A percentile compares a stretch with the other conserved stretches of the same genome.
Conservation (phyloP, 1,140 invertebrate species). For the Drosophila nannoptera region DNA sequence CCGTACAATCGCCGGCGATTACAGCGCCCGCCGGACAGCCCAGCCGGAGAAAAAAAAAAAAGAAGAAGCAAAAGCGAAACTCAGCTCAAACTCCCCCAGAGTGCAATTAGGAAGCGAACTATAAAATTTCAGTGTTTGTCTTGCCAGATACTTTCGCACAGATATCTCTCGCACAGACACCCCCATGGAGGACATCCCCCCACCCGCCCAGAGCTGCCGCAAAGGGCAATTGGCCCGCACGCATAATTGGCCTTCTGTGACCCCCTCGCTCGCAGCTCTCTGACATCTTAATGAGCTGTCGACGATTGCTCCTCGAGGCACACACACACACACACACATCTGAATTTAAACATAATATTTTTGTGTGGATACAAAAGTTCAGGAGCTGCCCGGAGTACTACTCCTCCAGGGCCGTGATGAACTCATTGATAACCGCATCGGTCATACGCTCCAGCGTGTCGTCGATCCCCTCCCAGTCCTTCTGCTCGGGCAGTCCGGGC, state of each 20-base stretch:
- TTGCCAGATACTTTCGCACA: constrained; percentile 67
- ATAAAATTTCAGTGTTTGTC: constrained; percentile 77
- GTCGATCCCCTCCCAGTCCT: constrained; percentile 84
- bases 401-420: constrained; percentile 80
- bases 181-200: background rate
- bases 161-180: constrained; percentile 10
- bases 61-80: constrained; percentile 15
- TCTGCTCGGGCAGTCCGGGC: constrained; percentile 85
- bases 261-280: constrained; percentile 6
- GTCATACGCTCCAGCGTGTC: constrained; percentile 87
- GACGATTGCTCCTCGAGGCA: constrained; percentile 14
- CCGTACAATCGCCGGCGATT: constrained; percentile 66
- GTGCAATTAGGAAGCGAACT: constrained; percentile 72
- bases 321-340: too few relatives aligned
- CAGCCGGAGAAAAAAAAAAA: background rate
- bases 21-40: constrained; percentile 34
- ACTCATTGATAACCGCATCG: constrained; percentile 86
- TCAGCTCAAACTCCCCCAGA: constrained; percentile 57
- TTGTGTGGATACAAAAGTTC: background rate
- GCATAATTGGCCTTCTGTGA: constrained; percentile 70
- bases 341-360: too few relatives aligned
- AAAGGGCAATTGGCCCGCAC: constrained; percentile 49
- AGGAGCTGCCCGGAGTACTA: background rate
- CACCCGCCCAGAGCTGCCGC: background rate
- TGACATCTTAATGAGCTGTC: constrained; percentile 49